Evolutionary conservation across 2,797 vertebrate species (phyloP).

Genomic region (Anomalospiza imberbis): DNA sequence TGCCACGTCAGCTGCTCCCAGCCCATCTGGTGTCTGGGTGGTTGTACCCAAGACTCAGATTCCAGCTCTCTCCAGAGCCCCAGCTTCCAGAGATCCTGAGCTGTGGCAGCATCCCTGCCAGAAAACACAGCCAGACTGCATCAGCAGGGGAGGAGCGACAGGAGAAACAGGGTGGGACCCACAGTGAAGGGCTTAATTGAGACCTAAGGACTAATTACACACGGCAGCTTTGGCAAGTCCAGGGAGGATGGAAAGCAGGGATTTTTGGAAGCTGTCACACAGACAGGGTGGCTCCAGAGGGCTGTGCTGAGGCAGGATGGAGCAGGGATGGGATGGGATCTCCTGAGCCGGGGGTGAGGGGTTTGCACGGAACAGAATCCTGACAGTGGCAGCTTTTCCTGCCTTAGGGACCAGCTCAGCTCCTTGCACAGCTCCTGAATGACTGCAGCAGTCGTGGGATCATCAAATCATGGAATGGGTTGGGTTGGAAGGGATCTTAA

Average conservation of each 20-base stretch:
- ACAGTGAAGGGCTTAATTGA: neutral
- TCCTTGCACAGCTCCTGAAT: neutral
- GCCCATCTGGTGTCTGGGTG: neutral
- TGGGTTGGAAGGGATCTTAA: neutral
- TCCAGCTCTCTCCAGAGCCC: neutral
- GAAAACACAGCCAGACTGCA: neutral
- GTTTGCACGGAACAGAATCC: neutral
- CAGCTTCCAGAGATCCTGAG: neutral
- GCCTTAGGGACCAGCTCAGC: neutral
- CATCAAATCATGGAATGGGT: no score
- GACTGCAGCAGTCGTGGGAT: neutral
- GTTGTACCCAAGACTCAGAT: neutral
- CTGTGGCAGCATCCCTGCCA: neutral
- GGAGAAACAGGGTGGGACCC: neutral
- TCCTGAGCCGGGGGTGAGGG: neutral
- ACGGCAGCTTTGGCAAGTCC: neutral
- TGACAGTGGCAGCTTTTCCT: neutral
- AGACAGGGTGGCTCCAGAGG: neutral
- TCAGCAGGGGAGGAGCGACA: neutral
- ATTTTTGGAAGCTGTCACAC: neutral
- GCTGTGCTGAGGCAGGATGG: neutral
- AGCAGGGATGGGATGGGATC: neutral
- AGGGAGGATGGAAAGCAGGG: neutral
- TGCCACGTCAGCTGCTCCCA: neutral
- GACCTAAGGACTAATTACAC: neutral